Evolutionary conservation across 1,140 invertebrate genomes (phyloP).

Genomic region (Eupristina koningsbergeri): DNA sequence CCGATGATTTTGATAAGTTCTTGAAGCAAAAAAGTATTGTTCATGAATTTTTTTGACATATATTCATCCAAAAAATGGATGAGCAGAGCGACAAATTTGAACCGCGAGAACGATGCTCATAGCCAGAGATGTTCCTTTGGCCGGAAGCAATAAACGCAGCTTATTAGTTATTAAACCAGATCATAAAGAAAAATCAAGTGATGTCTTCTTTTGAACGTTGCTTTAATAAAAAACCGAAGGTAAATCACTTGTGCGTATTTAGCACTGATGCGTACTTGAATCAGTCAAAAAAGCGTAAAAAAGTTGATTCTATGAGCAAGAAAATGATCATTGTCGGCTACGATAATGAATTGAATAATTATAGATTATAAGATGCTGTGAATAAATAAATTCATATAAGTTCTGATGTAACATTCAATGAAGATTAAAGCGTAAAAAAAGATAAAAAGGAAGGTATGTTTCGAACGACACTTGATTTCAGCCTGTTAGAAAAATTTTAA

Average conservation of each 20-base stretch:
- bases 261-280: background rate
- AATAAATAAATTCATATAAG: background rate
- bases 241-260: background rate
- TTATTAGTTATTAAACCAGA: background rate
- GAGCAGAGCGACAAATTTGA: too few relatives aligned
- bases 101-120: conserved; percentile 61
- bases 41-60: conserved; percentile 52
- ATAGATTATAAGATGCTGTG: background rate
- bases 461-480: background rate
- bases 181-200: background rate
- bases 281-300: conserved; percentile 38
- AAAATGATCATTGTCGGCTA: background rate
- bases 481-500: background rate
- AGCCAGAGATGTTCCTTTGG: background rate
- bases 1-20: conserved; percentile 8
- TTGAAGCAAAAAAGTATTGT: conserved; percentile 39
- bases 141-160: background rate
- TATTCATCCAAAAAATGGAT: conserved; percentile 38
- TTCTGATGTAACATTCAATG: background rate
- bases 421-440: background rate
- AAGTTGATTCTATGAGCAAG: background rate
- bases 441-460: background rate
- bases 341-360: background rate
- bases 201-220: background rate
- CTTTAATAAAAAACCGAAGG: background rate